Percentiles rank a stretch among this genome's conserved stretches.
phyloP scores from a whole-genome alignment of 2,888 invertebrate genomes.

The Lasius fuliginosus region DNA sequence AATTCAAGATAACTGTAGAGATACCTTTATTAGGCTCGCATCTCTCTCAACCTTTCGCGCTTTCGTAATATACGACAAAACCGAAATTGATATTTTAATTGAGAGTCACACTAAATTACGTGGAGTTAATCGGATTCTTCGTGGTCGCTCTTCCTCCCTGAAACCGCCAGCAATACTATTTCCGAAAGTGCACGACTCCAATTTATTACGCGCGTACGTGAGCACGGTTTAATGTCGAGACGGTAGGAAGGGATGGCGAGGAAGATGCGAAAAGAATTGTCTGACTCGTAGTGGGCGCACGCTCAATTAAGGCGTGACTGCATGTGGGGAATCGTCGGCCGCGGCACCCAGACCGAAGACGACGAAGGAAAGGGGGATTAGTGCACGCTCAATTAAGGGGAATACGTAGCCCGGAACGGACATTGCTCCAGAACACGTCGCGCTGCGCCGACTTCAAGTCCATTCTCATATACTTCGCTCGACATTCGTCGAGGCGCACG shows the following conservation, averaged over 20 bases:
- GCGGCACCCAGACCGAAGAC: constrained; percentile 7
- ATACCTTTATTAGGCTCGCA: neutral
- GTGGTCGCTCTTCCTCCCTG: constrained; percentile 15
- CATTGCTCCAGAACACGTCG: constrained; percentile 81
- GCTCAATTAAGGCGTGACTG: constrained; percentile 59
- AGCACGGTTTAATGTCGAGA: constrained; percentile 41
- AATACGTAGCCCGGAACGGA: constrained; percentile 84
- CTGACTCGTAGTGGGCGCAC: constrained; percentile 42
- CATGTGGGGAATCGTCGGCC: constrained; percentile 45
- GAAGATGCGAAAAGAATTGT: constrained; percentile 53
- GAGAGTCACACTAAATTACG: constrained; percentile 26
- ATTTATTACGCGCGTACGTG: constrained; percentile 50
- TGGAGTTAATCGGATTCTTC: constrained; percentile 41
- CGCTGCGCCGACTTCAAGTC: constrained; percentile 50
- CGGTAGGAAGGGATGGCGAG: neutral
- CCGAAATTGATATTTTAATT: constrained; percentile 1
- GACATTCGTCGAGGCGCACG: constrained; percentile 4
- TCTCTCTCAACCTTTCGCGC: neutral
- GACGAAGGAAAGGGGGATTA: constrained; percentile 45
- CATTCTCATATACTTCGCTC: constrained; percentile 48
- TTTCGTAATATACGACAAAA: neutral
- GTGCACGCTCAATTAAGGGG: constrained; percentile 79
- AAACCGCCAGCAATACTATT: constrained; percentile 18
- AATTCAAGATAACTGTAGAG: neutral
- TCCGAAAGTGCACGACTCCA: constrained; percentile 27